A percentile compares a stretch with the other conserved stretches of the same genome.
phyloP scores from a whole-genome alignment of 2,888 invertebrate species.

The Thera britannica region DNA sequence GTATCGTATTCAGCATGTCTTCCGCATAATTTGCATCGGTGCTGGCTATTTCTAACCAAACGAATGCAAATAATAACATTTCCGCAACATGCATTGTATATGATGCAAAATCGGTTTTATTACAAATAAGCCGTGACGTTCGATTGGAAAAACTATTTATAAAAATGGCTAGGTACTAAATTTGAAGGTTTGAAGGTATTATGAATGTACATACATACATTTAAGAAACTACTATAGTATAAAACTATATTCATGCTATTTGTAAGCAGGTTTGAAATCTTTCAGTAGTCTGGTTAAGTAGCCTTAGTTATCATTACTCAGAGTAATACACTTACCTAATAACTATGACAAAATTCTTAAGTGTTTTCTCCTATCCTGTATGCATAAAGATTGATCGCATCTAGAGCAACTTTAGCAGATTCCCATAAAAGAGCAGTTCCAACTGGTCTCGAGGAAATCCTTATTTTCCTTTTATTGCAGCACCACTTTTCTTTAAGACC shows the following conservation, averaged over 20 bases:
- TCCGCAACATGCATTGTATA: constrained; percentile 57
- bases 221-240: too few species aligned
- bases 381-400: constrained; percentile 19
- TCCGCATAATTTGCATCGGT: constrained; percentile 57
- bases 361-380: constrained; percentile 11
- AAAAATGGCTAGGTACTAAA: background rate
- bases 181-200: background rate
- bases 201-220: background rate
- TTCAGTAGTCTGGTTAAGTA: too few species aligned
- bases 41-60: constrained; percentile 53
- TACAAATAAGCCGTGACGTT: background rate
- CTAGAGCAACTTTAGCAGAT: constrained; percentile 28
- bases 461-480: constrained; percentile 43
- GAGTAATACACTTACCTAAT: background rate
- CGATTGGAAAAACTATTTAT: background rate
- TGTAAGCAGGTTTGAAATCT: too few species aligned
- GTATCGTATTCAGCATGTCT: constrained; percentile 45
- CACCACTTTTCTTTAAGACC: constrained; percentile 37
- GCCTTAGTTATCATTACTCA: too few species aligned
- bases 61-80: constrained; percentile 61
- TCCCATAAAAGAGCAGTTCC: constrained; percentile 31
- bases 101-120: constrained; percentile 7
- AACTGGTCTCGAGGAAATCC: constrained; percentile 45
- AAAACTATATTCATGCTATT: too few species aligned
- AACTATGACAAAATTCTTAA: constrained; percentile 15